These are phyloP conservation scores for Hassar affinis DNA, from an alignment of 2,113 vertebrate genomes.

Conservation along the genomic window DNA sequence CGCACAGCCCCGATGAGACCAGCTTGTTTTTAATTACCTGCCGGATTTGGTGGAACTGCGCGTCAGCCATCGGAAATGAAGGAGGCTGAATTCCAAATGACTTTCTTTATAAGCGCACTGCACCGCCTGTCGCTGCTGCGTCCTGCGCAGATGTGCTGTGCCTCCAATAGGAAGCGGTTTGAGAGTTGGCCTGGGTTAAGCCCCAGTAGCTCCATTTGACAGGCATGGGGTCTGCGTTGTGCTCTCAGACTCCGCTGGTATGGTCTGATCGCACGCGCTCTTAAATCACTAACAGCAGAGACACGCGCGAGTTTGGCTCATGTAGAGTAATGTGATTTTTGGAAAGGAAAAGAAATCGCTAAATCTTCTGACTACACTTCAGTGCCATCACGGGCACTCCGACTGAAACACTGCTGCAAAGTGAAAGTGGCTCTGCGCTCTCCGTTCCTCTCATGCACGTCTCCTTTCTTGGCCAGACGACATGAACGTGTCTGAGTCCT, in stretches of 20 bases:
- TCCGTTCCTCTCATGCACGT: neutral
- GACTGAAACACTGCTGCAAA: neutral
- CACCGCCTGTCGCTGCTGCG: neutral
- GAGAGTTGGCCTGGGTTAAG: neutral
- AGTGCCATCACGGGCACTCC: neutral
- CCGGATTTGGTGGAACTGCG: slow-evolving; percentile 15
- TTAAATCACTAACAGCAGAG: neutral
- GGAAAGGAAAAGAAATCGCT: neutral
- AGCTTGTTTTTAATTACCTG: neutral
- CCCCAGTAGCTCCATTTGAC: neutral
- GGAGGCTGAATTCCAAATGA: slow-evolving; percentile 8
- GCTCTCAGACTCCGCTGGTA: neutral
- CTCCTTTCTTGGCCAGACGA: neutral
- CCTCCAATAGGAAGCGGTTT: slow-evolving; percentile 9
- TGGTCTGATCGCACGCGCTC: neutral
- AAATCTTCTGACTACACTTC: neutral
- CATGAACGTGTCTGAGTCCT: slow-evolving; percentile 28
- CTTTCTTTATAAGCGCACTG: neutral
- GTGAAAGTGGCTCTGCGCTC: neutral
- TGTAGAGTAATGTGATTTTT: neutral
- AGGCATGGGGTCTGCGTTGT: neutral
- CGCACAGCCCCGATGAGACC: too few relatives aligned
- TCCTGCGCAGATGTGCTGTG: neutral
- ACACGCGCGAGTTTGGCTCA: neutral
- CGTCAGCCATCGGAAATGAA: slow-evolving; percentile 32